Percentiles rank a stretch among this genome's conserved stretches.
These are phyloP conservation scores for Gallirallus australis DNA, from an alignment of 2,797 vertebrate species.

Conservation along the genomic window DNA sequence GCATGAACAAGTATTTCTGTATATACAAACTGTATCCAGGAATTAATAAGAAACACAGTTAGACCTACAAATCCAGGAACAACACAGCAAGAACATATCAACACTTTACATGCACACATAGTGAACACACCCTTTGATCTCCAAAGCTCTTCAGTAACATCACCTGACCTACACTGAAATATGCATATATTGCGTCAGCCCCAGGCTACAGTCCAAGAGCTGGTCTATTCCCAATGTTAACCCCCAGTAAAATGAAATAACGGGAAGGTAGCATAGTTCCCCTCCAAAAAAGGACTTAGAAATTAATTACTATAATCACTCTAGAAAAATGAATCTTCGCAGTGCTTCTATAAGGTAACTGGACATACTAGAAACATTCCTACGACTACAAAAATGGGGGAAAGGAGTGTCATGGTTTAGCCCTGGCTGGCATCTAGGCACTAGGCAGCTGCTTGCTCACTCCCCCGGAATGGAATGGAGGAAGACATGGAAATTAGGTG, in stretches of 20 bases:
- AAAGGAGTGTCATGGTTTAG: no score
- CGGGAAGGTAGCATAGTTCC: no score
- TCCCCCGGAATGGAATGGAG: no score
- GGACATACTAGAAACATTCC: not conserved
- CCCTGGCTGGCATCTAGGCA: no score
- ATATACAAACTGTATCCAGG: not conserved
- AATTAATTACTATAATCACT: no score
- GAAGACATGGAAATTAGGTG: not conserved
- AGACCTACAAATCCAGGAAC: not conserved
- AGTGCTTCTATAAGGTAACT: not conserved
- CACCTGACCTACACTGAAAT: not conserved
- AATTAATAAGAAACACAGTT: not conserved
- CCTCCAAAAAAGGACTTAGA: no score
- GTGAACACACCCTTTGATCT: not conserved
- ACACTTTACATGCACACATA: not conserved
- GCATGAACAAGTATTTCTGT: not conserved
- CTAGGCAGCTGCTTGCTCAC: no score
- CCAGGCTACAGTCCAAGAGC: not conserved
- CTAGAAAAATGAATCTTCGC: no score
- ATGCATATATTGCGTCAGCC: not conserved
- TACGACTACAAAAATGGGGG: not conserved
- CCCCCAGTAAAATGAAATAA: no score
- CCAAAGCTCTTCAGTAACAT: not conserved
- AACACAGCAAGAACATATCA: not conserved
- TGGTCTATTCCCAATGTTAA: not conserved